Evolutionary conservation across 1,140 invertebrate species (phyloP).

Genomic region (Branchinecta lindahli): DNA sequence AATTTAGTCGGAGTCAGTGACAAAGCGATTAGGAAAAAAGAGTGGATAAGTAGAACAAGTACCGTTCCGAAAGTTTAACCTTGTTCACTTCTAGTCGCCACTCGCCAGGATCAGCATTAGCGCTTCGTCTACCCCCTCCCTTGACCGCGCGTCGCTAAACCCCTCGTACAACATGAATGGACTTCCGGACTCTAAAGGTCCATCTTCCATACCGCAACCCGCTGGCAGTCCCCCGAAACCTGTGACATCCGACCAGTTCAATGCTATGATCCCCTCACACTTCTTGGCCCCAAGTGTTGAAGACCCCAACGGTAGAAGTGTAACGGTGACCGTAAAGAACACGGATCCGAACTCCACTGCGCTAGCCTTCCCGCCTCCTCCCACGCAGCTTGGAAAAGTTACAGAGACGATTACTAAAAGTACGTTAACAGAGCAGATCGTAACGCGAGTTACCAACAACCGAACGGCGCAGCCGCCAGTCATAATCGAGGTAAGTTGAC

Average conservation of each 20-base stretch:
- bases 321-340: slow-evolving; percentile 55
- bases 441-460: slow-evolving; percentile 82
- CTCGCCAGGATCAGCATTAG: not conserved
- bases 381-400: slow-evolving; percentile 55
- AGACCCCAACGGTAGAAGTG: slow-evolving; percentile 27
- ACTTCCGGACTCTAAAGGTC: not conserved
- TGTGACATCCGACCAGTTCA: slow-evolving; percentile 78
- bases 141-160: not conserved
- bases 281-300: slow-evolving; percentile 41
- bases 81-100: not conserved
- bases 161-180: not conserved
- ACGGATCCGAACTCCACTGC: slow-evolving; percentile 37
- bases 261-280: slow-evolving; percentile 79
- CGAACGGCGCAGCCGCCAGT: slow-evolving; percentile 53
- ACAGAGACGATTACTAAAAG: slow-evolving; percentile 86
- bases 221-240: slow-evolving; percentile 44
- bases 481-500: slow-evolving; percentile 61
- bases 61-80: not conserved
- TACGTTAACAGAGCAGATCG: slow-evolving; percentile 81
- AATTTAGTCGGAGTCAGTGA: no score
- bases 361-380: slow-evolving; percentile 53
- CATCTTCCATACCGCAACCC: slow-evolving; percentile 13
- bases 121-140: not conserved
- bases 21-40: no score
- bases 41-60: no score